These are phyloP conservation scores for Cladorhizidae sp. DNA, from an alignment of 37 sponge, comb jelly and placozoan species.

Conservation along the genomic window DNA sequence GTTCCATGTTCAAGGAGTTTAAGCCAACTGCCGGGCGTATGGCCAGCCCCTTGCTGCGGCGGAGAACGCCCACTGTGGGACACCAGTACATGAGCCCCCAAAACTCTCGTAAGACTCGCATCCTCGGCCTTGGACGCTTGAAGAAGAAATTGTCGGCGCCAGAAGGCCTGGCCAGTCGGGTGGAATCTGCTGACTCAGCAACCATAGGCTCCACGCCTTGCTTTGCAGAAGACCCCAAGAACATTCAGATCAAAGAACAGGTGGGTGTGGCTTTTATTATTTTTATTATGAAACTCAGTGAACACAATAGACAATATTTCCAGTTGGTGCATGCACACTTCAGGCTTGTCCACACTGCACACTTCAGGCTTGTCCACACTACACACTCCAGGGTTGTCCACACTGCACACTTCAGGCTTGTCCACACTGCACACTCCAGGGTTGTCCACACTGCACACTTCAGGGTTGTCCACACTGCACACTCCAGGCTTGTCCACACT, in stretches of 20 bases:
- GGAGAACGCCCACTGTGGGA: conserved; percentile 16
- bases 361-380: no score
- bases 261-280: conserved; percentile 16
- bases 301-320: no score
- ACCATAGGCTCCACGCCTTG: not conserved
- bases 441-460: no score
- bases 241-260: conserved; percentile 53
- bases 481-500: no score
- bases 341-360: no score
- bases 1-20: conserved; percentile 52
- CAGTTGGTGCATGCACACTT: no score
- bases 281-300: no score
- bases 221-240: conserved; percentile 47
- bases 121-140: conserved; percentile 7
- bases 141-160: conserved; percentile 40
- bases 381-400: no score
- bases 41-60: conserved; percentile 35
- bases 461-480: no score
- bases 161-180: conserved; percentile 9
- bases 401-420: no score
- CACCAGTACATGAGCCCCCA: conserved; percentile 31
- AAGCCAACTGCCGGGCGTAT: conserved; percentile 6
- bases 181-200: conserved; percentile 13
- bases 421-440: no score
- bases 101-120: not conserved